Base-by-base conservation (phyloP, 1,140 invertebrate genomes). In the Zaprionus africanus region DNA sequence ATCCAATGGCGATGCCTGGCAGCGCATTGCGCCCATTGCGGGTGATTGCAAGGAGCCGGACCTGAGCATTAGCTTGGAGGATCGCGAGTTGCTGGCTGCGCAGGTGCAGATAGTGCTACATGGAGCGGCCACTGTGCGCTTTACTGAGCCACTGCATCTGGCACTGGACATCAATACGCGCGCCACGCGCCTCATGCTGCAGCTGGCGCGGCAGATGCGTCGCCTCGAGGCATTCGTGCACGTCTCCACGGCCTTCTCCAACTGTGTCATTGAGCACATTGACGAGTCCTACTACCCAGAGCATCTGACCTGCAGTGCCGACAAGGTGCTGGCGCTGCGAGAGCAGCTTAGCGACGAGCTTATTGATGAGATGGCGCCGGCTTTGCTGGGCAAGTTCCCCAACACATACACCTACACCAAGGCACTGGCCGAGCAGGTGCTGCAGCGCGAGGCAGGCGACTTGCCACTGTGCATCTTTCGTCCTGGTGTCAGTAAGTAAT, bases 341-440 rank as follows among this genome's bases (percentile, higher is more conserved):
- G 93, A 94, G 12, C 92, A 87, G n/a, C 38, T 94, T 19, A 90
- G 94, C 34, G 93, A 94, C 0, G 94, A 95, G n/a, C 86, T 96
- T 11, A 78, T 97, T 0, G 94, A 96, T n/a, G 92, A 93, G 4
- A 94, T 97, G 57, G 94, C 96, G 34, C 94, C 95, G 2, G 96
- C 95, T 9, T 79, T 97, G 58, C 78, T 97, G 2, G 95, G 94
- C 0, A 94, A 95, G 28, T 96, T 94, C 90, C 97, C 97, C 0
- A 98, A 98, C 80, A 97, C 96, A 0, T 98, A 98, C 78, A 95
- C 96, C 0, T 98, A 95, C 81, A 97, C 97, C 1, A 98, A 98
- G 93, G 95, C 96, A 2, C 91, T 97, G 11, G 96, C 96, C 1
- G 97, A 98, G 93, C 94, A 96, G 71, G 87, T 96, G 0, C 93